phyloP scores from a whole-genome alignment of 2,888 invertebrate genomes.

The Rotaria sp. region DNA sequence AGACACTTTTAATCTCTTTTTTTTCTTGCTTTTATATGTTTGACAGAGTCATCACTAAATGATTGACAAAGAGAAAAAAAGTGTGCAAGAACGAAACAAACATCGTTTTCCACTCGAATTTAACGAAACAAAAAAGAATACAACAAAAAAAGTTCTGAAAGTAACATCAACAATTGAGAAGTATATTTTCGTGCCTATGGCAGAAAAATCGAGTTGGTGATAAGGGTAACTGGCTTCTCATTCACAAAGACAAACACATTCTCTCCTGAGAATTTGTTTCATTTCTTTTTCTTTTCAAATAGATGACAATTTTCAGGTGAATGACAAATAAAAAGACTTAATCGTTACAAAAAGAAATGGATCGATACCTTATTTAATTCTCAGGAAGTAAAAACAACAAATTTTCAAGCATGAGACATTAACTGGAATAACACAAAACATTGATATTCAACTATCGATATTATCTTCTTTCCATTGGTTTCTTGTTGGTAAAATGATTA shows the following conservation, averaged over 20 bases:
- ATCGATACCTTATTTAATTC: background rate
- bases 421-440: background rate
- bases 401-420: background rate
- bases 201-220: background rate
- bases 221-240: background rate
- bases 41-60: background rate
- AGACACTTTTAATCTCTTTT: background rate
- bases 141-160: background rate
- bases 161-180: background rate
- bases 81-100: background rate
- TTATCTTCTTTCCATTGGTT: background rate
- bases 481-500: background rate
- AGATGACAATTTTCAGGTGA: background rate
- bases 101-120: background rate
- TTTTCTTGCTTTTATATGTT: background rate
- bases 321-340: background rate
- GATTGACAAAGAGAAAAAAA: background rate
- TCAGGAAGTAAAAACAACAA: background rate
- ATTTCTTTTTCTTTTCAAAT: background rate
- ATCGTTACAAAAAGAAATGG: background rate
- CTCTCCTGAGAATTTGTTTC: background rate
- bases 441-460: background rate
- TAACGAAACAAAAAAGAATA: background rate
- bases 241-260: slow-evolving; percentile 5
- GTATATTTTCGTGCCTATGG: background rate